Percentiles rank a stretch among this genome's conserved stretches.
phyloP scores from a whole-genome alignment of 2,888 invertebrate genomes.

The Agrilus biguttatus region DNA sequence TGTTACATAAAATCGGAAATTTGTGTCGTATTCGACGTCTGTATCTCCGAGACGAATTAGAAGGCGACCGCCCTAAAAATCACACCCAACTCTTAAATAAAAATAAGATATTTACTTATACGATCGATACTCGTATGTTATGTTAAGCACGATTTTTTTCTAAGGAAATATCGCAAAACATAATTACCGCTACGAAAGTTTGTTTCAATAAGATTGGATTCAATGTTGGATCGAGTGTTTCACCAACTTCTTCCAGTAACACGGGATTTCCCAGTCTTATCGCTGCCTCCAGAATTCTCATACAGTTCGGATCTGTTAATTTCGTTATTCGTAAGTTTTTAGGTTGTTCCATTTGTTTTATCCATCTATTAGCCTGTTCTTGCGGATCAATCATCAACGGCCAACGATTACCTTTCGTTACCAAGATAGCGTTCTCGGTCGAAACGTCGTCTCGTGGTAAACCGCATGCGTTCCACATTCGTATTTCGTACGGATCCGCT shows the following conservation, averaged over 20 bases:
- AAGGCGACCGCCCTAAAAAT: constrained; percentile 55
- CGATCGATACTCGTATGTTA: too few species aligned
- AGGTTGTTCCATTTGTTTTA: constrained; percentile 70
- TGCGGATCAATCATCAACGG: constrained; percentile 92
- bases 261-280: constrained; percentile 76
- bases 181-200: constrained; percentile 52
- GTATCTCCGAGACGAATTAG: constrained; percentile 76
- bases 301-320: constrained; percentile 59
- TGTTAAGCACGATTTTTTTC: too few species aligned
- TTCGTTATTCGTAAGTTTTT: constrained; percentile 66
- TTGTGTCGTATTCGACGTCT: constrained; percentile 75
- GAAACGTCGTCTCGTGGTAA: constrained; percentile 78
- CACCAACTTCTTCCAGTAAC: constrained; percentile 77
- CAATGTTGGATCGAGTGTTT: constrained; percentile 74
- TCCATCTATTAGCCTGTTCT: constrained; percentile 90
- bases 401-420: constrained; percentile 69
- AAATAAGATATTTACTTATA: too few species aligned
- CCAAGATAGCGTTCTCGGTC: constrained; percentile 84
- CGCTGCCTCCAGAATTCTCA: constrained; percentile 65
- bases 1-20: constrained; percentile 80
- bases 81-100: too few species aligned
- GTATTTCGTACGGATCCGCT: constrained; percentile 75
- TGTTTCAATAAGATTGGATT: constrained; percentile 71
- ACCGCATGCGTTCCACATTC: constrained; percentile 80
- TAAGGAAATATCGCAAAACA: too few species aligned